phyloP scores from a whole-genome alignment of 2,888 invertebrate species.

The Phaedon cochleariae region DNA sequence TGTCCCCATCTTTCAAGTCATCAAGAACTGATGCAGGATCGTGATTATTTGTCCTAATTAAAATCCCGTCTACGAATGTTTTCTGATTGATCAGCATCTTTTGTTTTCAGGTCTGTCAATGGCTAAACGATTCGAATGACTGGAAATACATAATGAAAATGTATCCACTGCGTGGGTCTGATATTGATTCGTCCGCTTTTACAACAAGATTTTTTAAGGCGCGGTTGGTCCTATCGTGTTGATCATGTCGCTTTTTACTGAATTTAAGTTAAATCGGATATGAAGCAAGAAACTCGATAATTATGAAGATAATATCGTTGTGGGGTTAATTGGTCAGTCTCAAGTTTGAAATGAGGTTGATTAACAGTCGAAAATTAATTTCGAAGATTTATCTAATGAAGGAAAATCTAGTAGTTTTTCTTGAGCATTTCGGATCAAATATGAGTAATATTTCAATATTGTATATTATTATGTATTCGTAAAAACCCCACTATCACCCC shows the following conservation, averaged over 20 bases:
- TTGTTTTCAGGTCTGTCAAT: neutral
- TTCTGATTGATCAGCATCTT: no score
- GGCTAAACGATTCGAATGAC: neutral
- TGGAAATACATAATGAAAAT: neutral
- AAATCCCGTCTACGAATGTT: neutral
- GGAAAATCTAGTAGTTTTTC: no score
- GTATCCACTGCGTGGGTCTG: neutral
- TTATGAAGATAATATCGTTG: neutral
- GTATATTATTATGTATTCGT: no score
- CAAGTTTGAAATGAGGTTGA: constrained; percentile 1
- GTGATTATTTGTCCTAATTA: neutral
- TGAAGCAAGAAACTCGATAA: neutral
- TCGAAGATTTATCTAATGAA: no score
- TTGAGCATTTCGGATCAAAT: no score
- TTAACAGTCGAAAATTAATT: constrained; percentile 15
- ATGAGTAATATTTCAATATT: no score
- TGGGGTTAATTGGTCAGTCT: no score
- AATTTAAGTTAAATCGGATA: neutral
- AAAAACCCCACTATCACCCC: no score
- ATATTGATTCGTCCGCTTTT: neutral
- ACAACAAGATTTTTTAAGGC: neutral
- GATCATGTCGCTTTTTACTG: no score
- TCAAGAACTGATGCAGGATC: no score
- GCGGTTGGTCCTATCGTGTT: no score
- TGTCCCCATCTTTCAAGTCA: no score